Conservation (phyloP, 2,113 vertebrate species). For the Rhynchopsitta pachyrhyncha region DNA sequence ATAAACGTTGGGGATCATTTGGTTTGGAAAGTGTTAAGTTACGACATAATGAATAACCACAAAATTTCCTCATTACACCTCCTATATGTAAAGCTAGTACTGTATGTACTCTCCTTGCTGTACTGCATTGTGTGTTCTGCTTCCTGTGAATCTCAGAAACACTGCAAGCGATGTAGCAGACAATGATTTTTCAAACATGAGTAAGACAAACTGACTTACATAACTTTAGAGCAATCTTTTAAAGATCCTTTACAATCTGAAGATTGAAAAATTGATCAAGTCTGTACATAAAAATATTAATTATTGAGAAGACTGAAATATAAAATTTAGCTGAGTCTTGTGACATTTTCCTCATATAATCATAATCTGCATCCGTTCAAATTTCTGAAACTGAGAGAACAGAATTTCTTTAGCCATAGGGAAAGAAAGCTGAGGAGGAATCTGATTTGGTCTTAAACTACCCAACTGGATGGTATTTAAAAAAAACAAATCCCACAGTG, state of each 20-base stretch:
- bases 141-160: not conserved
- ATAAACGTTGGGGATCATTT: not conserved
- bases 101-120: not conserved
- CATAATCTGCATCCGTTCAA: not conserved
- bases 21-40: not conserved
- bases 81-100: not conserved
- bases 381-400: not conserved
- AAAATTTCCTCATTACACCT: not conserved
- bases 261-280: not conserved
- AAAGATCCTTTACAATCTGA: not conserved
- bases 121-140: not conserved
- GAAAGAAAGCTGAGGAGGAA: not conserved
- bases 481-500: not conserved
- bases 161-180: not conserved
- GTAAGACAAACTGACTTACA: not conserved
- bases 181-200: not conserved
- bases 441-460: not conserved
- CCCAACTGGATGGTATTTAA: not conserved
- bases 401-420: not conserved
- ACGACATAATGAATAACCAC: not conserved
- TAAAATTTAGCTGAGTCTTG: not conserved
- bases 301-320: not conserved
- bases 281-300: not conserved
- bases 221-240: not conserved
- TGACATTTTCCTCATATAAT: not conserved